Evolutionary conservation across 2,888 invertebrate species (phyloP), one percentile per base, ranked within the genome.

Genomic region (Ecdyonurus torrentis): DNA sequence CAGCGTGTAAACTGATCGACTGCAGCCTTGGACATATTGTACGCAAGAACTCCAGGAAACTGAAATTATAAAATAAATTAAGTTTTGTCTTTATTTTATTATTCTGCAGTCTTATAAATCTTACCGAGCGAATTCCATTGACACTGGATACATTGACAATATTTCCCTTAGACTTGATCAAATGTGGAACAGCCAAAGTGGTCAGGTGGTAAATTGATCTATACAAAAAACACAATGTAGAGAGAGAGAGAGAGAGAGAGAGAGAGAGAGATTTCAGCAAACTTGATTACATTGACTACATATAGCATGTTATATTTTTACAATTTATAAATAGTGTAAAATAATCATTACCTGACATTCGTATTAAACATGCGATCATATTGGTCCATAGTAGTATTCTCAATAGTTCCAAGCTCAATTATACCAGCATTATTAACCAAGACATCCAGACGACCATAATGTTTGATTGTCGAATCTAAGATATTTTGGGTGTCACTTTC

Each of bases 111-210:
- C n/a, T n/a, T 37, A 37, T 10, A 58, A 7, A n/a, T 58, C 50
- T 63, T 61, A 61, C 60, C 59, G 96, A 85, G 70, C 95, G 79
- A 23, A 93, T 80, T 2, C 97, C 97, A 70, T 88, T 90, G 0
- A 97, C 92, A 73, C 95, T 95, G 1, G 96, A 97, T 0, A 98
- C 89, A 73, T 97, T 98, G 0, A 98, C 94, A 69, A 96, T 87
- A 68, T 85, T 90, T n/a, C 94, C 94, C 74, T 91, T 88, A 0
- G 85, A 82, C 74, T 85, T 81, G 1, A 91, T 77, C 22, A 97
- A 78, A 75, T 94, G 84, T 0, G 96, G 95, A 0, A 90, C 87
- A 2, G 93, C 89, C 60, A 94, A 73, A 84, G 87, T 89, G 0
- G 91, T 94, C 66, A 96, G 73, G 65, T 89, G 83, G 71, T 89